Evolutionary conservation across 2,797 vertebrate genomes (phyloP), one percentile per base, ranked within the genome.

Genomic region (Macrochelys suwanniensis): DNA sequence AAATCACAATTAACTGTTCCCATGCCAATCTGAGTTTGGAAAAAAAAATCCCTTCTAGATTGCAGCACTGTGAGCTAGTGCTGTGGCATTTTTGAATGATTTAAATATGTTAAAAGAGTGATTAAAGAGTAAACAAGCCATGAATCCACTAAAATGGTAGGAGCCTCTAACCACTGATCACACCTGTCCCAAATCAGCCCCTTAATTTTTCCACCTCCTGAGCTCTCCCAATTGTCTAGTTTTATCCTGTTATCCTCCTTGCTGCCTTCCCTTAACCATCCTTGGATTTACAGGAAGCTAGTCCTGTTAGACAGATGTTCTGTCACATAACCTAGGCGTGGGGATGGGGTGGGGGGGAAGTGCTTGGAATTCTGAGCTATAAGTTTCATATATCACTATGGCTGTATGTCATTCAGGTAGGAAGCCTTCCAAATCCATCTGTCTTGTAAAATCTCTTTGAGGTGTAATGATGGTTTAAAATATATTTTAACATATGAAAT

Each of bases 1-100:
- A 97, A 96, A 97, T 95, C 84, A 97, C 84, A 96, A 92, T 97
- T 96, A 97, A 95, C 94, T 19, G 6, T 93, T 92, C 80, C 87
- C 92, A 77, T 93, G 96, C 96, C 96, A 96, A 93, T 94, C 92
- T 88, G 95, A 97, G 86, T 95, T 87, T 95, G 91, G 91, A 94
- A 93, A 95, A 96, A 96, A 88, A 96, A 92, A 96, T 97, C 56
- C 81, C 80, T 97, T 94, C 93, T 87, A 49, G 85, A 88, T 37
- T 95, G 94, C 71, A 89, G 78, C 85, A 79, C 87, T 93, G 42
- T 28, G n/a, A 91, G 71, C 25, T 49, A 80, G 77, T 95, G 53
- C 87, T 93, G 53, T 89, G 87, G 77, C 79, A 95, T 93, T 97
- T 97, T 95, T 88, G 85, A 96, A 89, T 90, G 56, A 97, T 98